Conservation (phyloP, 2,113 vertebrate genomes). For the Muntiacus reevesi region DNA sequence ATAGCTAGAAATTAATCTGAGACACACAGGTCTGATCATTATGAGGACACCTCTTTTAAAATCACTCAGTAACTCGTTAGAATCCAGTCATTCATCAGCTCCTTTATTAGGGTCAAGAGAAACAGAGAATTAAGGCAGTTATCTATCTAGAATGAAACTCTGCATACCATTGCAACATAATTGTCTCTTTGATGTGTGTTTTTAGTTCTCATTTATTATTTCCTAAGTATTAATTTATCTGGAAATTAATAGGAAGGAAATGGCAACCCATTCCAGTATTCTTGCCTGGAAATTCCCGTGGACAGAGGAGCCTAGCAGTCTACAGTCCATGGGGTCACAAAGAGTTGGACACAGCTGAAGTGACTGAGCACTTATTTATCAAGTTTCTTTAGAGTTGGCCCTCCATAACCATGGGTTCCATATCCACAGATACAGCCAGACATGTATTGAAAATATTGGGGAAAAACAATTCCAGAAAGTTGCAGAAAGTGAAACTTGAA, state of each 20-base stretch:
- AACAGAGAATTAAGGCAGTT: neutral
- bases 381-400: neutral
- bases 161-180: neutral
- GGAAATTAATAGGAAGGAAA: neutral
- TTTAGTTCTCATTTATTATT: neutral
- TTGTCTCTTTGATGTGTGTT: neutral
- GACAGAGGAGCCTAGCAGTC: neutral
- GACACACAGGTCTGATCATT: neutral
- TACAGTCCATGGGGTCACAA: neutral
- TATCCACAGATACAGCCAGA: neutral
- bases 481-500: neutral
- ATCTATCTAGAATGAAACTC: neutral
- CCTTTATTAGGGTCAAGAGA: neutral
- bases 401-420: neutral
- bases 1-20: neutral
- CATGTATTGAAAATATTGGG: neutral
- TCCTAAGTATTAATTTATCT: neutral
- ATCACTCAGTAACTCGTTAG: neutral
- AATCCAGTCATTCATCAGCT: neutral
- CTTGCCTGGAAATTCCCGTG: neutral
- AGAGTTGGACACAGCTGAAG: neutral
- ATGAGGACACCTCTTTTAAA: neutral
- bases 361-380: neutral
- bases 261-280: neutral
- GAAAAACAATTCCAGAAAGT: neutral